phyloP scores from a whole-genome alignment of 2,797 vertebrate genomes.

The Micrastur ruficollis region DNA sequence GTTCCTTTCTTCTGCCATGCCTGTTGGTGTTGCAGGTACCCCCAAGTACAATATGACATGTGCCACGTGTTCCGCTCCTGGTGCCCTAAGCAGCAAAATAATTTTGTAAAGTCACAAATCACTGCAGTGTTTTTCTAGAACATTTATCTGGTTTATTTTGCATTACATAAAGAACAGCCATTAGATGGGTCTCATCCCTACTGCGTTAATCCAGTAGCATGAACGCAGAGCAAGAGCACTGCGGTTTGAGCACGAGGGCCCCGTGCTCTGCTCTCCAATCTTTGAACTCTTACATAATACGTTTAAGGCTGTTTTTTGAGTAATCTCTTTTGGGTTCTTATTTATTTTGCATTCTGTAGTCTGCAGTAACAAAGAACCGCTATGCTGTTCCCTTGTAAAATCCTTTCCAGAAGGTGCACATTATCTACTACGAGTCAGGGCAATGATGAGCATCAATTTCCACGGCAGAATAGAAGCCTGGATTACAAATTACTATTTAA shows the following conservation, averaged over 20 bases:
- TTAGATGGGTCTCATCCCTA: slow-evolving; percentile 2
- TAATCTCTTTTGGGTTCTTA: slow-evolving; percentile 53
- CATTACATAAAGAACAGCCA: slow-evolving; percentile 30
- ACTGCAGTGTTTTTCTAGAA: neutral
- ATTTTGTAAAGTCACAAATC: neutral
- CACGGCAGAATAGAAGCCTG: slow-evolving; percentile 30
- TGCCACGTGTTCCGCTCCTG: accelerated
- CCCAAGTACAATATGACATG: accelerated
- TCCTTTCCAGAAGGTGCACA: slow-evolving; percentile 54
- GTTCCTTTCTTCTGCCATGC: neutral
- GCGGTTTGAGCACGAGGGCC: neutral
- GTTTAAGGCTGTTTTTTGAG: slow-evolving; percentile 22
- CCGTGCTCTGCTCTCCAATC: neutral
- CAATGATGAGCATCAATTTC: slow-evolving; percentile 57
- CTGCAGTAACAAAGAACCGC: slow-evolving; percentile 1
- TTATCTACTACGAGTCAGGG: slow-evolving; percentile 28
- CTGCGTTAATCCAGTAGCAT: neutral
- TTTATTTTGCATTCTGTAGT: slow-evolving; percentile 32
- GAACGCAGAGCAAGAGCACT: neutral
- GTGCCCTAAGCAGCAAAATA: neutral
- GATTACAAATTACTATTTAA: slow-evolving; percentile 66
- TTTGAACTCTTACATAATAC: slow-evolving; percentile 32
- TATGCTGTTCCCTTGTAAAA: slow-evolving; percentile 5
- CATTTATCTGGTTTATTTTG: slow-evolving; percentile 9
- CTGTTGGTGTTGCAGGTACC: neutral